Conservation (phyloP, 2,113 vertebrate species). For the Rutilus rutilus region DNA sequence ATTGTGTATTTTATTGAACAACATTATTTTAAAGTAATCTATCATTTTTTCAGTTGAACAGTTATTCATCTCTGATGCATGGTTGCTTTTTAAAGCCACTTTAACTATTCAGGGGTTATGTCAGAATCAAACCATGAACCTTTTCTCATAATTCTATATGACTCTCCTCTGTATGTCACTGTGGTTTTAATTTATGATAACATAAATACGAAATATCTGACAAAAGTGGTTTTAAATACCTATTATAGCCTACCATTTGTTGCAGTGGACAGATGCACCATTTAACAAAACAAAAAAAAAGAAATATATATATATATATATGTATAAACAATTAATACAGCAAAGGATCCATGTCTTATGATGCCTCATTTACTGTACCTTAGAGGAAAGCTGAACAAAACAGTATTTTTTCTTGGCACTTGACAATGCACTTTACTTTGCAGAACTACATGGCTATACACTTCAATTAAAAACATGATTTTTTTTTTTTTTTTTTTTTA, state of each 20-base stretch:
- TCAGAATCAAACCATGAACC: background rate
- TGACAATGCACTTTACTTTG: background rate
- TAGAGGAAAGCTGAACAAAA: background rate
- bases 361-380: background rate
- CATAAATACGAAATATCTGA: no score
- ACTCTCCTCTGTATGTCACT: background rate
- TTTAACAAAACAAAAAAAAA: no score
- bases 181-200: background rate
- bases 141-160: background rate
- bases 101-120: background rate
- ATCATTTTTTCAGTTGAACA: background rate
- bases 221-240: no score
- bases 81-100: background rate
- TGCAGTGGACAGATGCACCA: background rate
- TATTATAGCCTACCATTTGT: background rate
- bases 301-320: no score
- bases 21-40: background rate
- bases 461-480: background rate
- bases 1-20: background rate
- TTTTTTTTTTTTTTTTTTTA: background rate
- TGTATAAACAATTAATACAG: no score
- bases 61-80: background rate
- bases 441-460: background rate
- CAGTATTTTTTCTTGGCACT: background rate
- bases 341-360: no score